Evolutionary conservation across 2,797 vertebrate genomes (phyloP).

Genomic region (Pangasius larnaudii): DNA sequence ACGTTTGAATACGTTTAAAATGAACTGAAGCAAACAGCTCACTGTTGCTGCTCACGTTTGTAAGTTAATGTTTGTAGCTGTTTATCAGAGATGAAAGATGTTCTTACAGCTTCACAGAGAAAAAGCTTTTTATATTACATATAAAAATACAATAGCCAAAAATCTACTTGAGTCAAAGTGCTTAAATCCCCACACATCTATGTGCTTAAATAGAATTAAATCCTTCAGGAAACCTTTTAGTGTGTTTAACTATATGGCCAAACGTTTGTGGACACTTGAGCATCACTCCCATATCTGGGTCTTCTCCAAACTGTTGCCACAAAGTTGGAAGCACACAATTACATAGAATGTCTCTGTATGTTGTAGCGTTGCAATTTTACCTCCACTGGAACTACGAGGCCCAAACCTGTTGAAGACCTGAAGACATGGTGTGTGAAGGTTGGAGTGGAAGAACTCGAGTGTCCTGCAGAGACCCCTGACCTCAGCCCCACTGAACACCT

Average conservation of each 20-base stretch:
- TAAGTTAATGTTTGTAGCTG: neutral
- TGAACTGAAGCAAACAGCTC: neutral
- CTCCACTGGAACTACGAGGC: too few species aligned
- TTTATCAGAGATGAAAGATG: neutral
- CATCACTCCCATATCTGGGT: too few species aligned
- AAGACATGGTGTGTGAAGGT: too few species aligned
- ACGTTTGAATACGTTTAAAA: neutral
- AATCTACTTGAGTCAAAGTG: neutral
- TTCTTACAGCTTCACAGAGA: neutral
- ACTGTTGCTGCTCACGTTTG: neutral
- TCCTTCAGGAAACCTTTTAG: neutral
- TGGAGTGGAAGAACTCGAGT: too few species aligned
- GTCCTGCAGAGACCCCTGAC: too few species aligned
- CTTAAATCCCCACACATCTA: neutral
- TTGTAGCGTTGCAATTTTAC: too few species aligned
- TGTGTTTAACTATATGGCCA: neutral
- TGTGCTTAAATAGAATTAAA: neutral
- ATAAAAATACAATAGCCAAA: neutral
- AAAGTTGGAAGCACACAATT: too few species aligned
- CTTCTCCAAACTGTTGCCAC: too few species aligned
- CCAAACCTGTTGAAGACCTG: too few species aligned
- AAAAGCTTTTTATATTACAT: neutral
- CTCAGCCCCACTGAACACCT: too few species aligned
- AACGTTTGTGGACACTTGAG: too few species aligned
- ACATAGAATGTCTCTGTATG: too few species aligned